Evolutionary conservation across 2,888 invertebrate genomes (phyloP).

Genomic region (Philopedon plagiatum): DNA sequence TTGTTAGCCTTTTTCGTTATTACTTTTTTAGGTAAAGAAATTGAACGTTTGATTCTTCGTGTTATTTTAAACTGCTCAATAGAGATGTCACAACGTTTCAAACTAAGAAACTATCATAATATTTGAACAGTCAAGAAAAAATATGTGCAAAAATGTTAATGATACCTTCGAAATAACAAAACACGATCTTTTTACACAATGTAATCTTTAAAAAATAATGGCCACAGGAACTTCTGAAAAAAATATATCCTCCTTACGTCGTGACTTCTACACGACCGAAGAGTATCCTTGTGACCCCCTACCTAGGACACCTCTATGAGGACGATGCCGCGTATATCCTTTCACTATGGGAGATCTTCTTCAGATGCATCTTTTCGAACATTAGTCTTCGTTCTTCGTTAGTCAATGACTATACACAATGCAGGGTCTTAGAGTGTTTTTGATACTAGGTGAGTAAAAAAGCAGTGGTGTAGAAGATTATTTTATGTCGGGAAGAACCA

Average conservation of each 20-base stretch:
- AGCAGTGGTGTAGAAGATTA: conserved; percentile 12
- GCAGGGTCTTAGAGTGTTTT: conserved; percentile 66
- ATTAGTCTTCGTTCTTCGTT: conserved; percentile 48
- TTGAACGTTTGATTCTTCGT: no score
- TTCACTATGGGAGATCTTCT: conserved; percentile 46
- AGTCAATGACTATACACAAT: conserved; percentile 62
- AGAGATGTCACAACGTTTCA: no score
- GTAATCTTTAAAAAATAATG: not conserved
- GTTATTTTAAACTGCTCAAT: no score
- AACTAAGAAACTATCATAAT: no score
- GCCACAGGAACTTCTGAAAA: conserved; percentile 14
- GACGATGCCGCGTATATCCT: conserved; percentile 43
- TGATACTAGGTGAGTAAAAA: conserved; percentile 66
- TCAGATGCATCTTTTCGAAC: conserved; percentile 48
- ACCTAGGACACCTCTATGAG: conserved; percentile 26
- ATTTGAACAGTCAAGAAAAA: no score
- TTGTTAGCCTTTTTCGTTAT: no score
- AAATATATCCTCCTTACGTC: conserved; percentile 32
- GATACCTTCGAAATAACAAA: no score
- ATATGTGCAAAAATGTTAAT: no score
- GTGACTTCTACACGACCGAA: conserved; percentile 22
- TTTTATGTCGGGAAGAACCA: not conserved
- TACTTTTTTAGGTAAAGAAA: no score
- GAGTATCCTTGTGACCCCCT: conserved; percentile 47
- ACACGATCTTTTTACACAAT: no score